Evolutionary conservation across 2,113 vertebrate species (phyloP).

Genomic region (Mirounga angustirostris): DNA sequence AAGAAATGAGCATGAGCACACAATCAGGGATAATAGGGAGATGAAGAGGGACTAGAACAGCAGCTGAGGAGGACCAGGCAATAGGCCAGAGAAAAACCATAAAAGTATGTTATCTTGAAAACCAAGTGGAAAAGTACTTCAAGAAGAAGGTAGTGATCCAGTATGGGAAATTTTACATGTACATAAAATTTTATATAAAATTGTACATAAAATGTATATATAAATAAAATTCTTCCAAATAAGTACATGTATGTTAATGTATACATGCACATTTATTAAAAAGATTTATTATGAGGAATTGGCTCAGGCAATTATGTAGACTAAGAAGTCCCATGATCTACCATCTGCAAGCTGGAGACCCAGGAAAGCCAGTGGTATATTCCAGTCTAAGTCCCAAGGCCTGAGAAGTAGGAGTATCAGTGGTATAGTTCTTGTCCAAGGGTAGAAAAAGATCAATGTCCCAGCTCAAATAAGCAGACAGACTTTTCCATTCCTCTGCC

Average conservation of each 20-base stretch:
- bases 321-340: background rate
- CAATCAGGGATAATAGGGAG: background rate
- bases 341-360: background rate
- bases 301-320: background rate
- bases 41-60: background rate
- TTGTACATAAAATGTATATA: background rate
- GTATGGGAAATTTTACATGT: background rate
- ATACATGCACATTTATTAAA: background rate
- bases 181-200: background rate
- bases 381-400: background rate
- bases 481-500: background rate
- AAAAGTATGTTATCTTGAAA: background rate
- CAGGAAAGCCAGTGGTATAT: background rate
- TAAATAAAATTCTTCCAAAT: background rate
- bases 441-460: background rate
- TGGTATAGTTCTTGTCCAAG: background rate
- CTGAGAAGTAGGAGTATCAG: background rate
- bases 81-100: background rate
- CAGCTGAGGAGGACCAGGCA: background rate
- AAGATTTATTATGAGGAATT: background rate
- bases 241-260: background rate
- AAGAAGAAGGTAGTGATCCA: background rate
- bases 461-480: background rate
- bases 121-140: background rate
- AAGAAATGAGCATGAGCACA: background rate